Percentiles rank a stretch among this genome's conserved stretches.
phyloP scores from a whole-genome alignment of 2,888 invertebrate genomes.

The Nomada fabriciana region DNA sequence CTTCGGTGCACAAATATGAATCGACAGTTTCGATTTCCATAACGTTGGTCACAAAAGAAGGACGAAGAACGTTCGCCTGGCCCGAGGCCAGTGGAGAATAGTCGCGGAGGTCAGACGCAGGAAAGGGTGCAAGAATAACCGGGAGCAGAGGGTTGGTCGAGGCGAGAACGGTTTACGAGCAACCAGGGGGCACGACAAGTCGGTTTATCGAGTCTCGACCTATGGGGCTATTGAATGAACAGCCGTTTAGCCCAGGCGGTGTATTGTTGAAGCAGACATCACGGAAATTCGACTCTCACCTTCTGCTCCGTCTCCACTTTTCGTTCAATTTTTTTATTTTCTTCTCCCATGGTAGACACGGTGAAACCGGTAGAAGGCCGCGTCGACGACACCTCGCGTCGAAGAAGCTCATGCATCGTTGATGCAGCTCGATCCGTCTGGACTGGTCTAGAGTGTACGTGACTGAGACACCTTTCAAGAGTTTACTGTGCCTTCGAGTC shows the following conservation, averaged over 20 bases:
- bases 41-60: constrained; percentile 42
- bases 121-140: constrained; percentile 29
- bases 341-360: constrained; percentile 14
- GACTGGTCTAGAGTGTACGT: constrained; percentile 42
- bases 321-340: not conserved
- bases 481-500: constrained; percentile 34
- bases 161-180: constrained; percentile 73
- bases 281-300: constrained; percentile 68
- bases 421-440: constrained; percentile 50
- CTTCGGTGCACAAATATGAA: constrained; percentile 10
- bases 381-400: constrained; percentile 44
- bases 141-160: not conserved
- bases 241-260: constrained; percentile 74
- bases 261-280: constrained; percentile 77
- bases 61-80: constrained; percentile 25
- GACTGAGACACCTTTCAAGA: constrained; percentile 42
- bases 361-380: constrained; percentile 36
- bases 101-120: not conserved
- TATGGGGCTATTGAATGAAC: constrained; percentile 75
- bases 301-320: not conserved
- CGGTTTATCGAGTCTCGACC: constrained; percentile 77
- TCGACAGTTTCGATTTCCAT: constrained; percentile 49
- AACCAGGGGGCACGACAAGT: constrained; percentile 70
- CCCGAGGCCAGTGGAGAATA: constrained; percentile 33
- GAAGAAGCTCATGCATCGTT: constrained; percentile 67